Conservation (phyloP, 2,797 vertebrate genomes). For the Onychomys arenicola region DNA sequence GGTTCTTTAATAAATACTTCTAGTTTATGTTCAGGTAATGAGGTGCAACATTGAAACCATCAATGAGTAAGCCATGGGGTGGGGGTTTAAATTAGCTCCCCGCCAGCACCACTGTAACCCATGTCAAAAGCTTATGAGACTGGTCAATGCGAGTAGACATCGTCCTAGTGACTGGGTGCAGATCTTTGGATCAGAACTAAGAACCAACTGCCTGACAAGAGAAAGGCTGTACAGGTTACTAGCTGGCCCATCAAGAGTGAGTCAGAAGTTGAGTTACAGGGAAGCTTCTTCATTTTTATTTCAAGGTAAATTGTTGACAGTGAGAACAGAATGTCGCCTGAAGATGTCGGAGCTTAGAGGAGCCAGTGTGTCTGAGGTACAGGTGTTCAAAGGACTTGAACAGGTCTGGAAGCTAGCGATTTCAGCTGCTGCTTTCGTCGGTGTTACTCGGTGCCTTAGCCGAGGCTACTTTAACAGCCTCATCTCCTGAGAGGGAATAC, state of each 20-base stretch:
- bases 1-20: neutral
- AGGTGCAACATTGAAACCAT: neutral
- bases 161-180: accelerated
- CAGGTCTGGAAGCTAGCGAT: neutral
- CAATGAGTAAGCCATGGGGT: neutral
- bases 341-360: neutral
- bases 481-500: neutral
- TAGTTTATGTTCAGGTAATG: neutral
- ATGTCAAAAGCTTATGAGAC: neutral
- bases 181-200: neutral
- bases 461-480: neutral
- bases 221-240: neutral
- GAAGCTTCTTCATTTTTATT: neutral
- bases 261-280: neutral
- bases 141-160: neutral
- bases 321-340: neutral
- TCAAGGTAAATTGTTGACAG: neutral
- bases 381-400: neutral
- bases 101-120: no score
- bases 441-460: neutral
- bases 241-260: no score
- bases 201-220: neutral
- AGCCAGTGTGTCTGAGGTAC: neutral
- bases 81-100: neutral
- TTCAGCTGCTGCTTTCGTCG: neutral